A percentile compares a stretch with the other conserved stretches of the same genome.
Evolutionary conservation across 2,888 invertebrate species (phyloP).

Genomic region (Platerodrilus igneus): DNA sequence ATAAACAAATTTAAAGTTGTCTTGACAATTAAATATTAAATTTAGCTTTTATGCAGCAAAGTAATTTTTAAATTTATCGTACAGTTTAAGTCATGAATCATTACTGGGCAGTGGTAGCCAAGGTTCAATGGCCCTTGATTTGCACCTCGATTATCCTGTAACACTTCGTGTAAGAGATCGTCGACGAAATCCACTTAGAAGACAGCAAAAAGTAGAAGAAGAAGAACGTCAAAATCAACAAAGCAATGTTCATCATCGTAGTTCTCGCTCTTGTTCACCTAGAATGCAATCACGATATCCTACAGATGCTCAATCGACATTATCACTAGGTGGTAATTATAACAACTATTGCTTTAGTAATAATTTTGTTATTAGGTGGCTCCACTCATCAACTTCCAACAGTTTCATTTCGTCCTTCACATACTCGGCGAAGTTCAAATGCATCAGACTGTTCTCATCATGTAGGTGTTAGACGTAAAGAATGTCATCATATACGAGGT

Average conservation of each 20-base stretch:
- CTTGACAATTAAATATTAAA: too few relatives aligned
- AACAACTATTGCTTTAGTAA: slow-evolving; percentile 14
- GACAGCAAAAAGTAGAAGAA: slow-evolving; percentile 73
- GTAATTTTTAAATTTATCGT: too few relatives aligned
- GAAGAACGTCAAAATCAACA: slow-evolving; percentile 51
- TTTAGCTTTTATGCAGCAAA: too few relatives aligned
- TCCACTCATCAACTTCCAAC: slow-evolving; percentile 39
- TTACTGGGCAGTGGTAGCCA: slow-evolving; percentile 59
- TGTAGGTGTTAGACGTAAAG: slow-evolving; percentile 37
- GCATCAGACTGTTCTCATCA: slow-evolving; percentile 45
- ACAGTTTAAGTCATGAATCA: slow-evolving; percentile 49
- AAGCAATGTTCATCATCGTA: slow-evolving; percentile 33
- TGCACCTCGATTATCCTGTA: slow-evolving; percentile 63
- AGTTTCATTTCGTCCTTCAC: slow-evolving; percentile 30
- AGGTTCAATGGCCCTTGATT: slow-evolving; percentile 71
- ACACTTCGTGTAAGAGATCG: slow-evolving; percentile 54
- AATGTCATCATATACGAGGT: slow-evolving; percentile 38
- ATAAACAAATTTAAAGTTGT: too few relatives aligned
- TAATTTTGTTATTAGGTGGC: slow-evolving; percentile 32
- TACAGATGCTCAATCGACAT: slow-evolving; percentile 26
- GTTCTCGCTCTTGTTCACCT: slow-evolving; percentile 45
- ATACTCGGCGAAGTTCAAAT: slow-evolving; percentile 45
- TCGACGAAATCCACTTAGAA: slow-evolving; percentile 66
- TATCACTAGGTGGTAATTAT: slow-evolving; percentile 32
- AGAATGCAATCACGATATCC: slow-evolving; percentile 37